Percentiles rank a stretch among this genome's conserved stretches.
Evolutionary conservation across 2,797 vertebrate genomes (phyloP).

Genomic region (Gadopsis marmoratus): DNA sequence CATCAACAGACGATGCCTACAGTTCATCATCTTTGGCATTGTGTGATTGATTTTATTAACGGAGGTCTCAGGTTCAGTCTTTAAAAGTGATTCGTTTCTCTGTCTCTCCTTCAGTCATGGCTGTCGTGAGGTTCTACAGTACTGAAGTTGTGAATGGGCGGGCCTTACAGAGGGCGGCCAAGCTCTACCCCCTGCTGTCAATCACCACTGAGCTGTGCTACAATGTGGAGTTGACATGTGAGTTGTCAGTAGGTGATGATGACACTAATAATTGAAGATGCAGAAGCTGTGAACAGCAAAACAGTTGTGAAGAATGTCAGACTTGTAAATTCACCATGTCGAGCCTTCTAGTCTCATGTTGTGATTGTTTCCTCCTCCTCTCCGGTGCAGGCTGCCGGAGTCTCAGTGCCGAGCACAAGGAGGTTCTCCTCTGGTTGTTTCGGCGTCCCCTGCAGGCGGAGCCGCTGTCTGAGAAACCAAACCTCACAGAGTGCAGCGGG

Average conservation of each 20-base stretch:
- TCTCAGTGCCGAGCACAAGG: constrained; percentile 80
- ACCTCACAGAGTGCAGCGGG: constrained; percentile 76
- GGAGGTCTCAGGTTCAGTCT: neutral
- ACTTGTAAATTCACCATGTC: neutral
- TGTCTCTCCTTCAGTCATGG: constrained; percentile 75
- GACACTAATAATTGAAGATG: neutral
- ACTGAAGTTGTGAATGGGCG: constrained; percentile 72
- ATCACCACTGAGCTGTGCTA: constrained; percentile 84
- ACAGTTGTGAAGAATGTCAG: neutral
- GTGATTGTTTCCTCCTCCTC: constrained; percentile 7
- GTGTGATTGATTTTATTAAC: constrained; percentile 9
- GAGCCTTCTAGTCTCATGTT: too few relatives aligned
- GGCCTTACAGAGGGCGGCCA: constrained; percentile 73
- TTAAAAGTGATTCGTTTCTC: constrained; percentile 19
- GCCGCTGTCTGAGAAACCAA: constrained; percentile 82
- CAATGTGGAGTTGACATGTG: constrained; percentile 87
- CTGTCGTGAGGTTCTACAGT: constrained; percentile 84
- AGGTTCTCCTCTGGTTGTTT: constrained; percentile 89
- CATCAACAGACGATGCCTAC: neutral
- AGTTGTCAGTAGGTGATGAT: constrained; percentile 34
- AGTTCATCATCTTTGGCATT: neutral
- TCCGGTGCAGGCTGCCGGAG: constrained; percentile 73
- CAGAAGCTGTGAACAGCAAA: neutral
- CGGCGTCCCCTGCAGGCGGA: constrained; percentile 82
- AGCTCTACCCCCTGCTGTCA: constrained; percentile 77